Evolutionary conservation across 2,888 invertebrate species (phyloP), one percentile per base, ranked within the genome.

Genomic region (Synanthedon formicaeformis): DNA sequence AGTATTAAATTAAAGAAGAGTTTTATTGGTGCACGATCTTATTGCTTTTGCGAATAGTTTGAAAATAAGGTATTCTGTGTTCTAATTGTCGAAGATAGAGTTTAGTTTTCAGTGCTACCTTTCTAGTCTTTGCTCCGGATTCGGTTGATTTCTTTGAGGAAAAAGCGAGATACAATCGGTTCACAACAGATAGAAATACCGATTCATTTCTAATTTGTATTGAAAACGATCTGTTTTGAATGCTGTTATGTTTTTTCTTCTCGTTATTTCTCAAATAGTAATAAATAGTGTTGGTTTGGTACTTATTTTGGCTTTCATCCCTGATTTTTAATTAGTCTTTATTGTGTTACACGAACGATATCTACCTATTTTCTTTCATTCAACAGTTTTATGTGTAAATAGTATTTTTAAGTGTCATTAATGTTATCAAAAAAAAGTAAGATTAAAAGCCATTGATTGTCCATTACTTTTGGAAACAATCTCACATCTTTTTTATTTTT

Each of bases 131-230:
- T 73, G 77, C 65, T 73, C 75, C 70, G 75, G 80, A 71, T 78
- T 75, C 66, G 75, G 64, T 75, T 75, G 71, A 78, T 75, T 79
- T 79, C 72, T 70, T 74, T 60, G 59, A 67, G 71, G 72, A 77
- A 78, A 71, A 65, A 66, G 64, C 70, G 64, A 69, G 63, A 69
- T 67, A 67, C 67, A 67, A 49, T 49, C 40, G n/a, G 40, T 14
- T 34, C 27, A 34, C 13, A n/a, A n/a, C 50, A 50, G 50, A 50
- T 34, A 49, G 49, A 49, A 49, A 49, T 49, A 16, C 23, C 8
- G 49, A 45, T 13, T 45, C 8, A 45, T 45, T 45, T n/a, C 14
- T 12, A 45, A 45, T 45, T 45, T 45, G 45, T 45, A 45, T 13
- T 13, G 45, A 45, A 45, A 45, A 13, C 14, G 45, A 14, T 45